Evolutionary conservation across 2,797 vertebrate genomes (phyloP).

Genomic region (Myotis planiceps): DNA sequence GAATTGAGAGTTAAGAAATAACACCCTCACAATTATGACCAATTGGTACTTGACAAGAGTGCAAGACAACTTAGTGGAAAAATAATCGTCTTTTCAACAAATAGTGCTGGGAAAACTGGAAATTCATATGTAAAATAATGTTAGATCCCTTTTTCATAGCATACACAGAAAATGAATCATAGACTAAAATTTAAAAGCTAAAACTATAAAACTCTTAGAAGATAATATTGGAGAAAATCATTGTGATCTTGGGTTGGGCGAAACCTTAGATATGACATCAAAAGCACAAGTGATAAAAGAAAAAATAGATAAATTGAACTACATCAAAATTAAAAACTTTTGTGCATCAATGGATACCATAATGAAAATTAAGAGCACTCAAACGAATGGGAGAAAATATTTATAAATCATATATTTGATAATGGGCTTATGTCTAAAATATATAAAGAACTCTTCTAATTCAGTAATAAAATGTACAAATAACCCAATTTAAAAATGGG

Average conservation of each 20-base stretch:
- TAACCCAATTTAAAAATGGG: background rate
- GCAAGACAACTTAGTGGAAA: background rate
- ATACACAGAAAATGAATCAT: background rate
- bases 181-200: background rate
- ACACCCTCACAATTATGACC: background rate
- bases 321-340: background rate
- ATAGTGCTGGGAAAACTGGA: background rate
- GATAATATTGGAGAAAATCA: background rate
- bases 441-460: background rate
- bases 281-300: background rate
- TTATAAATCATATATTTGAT: background rate
- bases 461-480: background rate
- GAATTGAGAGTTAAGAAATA: background rate
- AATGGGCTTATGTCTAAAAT: background rate
- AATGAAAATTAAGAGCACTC: background rate
- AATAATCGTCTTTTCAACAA: conserved; percentile 17
- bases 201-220: background rate
- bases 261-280: background rate
- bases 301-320: background rate
- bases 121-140: background rate
- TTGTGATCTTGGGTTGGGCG: background rate
- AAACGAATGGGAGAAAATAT: background rate
- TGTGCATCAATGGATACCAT: background rate
- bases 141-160: background rate
- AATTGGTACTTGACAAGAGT: background rate